Base-by-base conservation (phyloP, 2,797 vertebrate species). In the Ammospiza maritima region DNA sequence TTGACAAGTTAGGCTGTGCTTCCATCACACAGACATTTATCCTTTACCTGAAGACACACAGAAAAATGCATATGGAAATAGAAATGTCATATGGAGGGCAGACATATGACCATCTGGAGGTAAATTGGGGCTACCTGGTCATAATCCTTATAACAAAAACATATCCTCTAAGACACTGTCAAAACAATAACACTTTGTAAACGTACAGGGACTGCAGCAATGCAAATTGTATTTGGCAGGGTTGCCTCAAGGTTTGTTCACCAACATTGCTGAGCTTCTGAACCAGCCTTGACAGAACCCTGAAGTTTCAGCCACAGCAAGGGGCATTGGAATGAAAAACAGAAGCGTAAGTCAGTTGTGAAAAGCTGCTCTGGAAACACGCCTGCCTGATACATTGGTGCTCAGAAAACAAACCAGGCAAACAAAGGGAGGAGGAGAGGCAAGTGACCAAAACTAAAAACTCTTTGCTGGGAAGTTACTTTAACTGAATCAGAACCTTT, bases 241-340 rank as follows among this genome's bases (percentile, higher is more conserved):
- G 67, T 4, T 95, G 94, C 95, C 91, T 38, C 62, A 58, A 77
- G 91, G 76, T 67, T 85, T 83, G 89, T 50, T 92, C 90, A 65
- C 82, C 88, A 58, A 85, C 87, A 57, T 53, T 61, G 86, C 75
- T 44, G 5, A 8, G 26, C 58, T 77, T 75, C 89, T 58, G 56
- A 95, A 91, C 4, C 8, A 88, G 93, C 71, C 77, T 76, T 90
- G 88, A 95, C 91, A 93, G 23, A 90, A 54, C 67, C 90, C 85
- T 94, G 76, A 84, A 77, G 79, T 94, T 96, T 87, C 89, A 95
- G 76, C 84, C 48, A 29, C 12, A 42, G 48, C 6, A 81, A 90
- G 78, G 81, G 82, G 47, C 58, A 50, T 58, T 75, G 66, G 47
- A 29, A 90, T 34, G 48, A 82, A 87, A 94, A 96, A 78, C 0